Conservation (phyloP, 92 coral and sea anemone genomes). For the Paramuricea clavata region DNA sequence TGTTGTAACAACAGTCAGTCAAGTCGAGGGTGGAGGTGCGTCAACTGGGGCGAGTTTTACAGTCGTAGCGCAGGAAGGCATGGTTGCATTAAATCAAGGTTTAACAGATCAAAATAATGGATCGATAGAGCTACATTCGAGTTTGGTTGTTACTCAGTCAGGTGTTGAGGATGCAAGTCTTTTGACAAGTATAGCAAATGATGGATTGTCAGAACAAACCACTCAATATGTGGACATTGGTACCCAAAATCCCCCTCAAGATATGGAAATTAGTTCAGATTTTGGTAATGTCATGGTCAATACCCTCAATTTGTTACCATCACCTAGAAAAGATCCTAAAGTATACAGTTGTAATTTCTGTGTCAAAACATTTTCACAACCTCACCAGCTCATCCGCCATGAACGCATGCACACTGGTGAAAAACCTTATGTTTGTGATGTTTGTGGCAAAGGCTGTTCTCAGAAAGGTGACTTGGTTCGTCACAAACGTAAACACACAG, state of each 20-base stretch:
- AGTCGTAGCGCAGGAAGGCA: background rate
- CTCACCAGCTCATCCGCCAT: conserved; percentile 1
- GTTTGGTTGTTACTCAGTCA: conserved; percentile 10
- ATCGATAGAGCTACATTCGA: conserved; percentile 3
- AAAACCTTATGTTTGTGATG: conserved; percentile 22
- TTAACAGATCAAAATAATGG: background rate
- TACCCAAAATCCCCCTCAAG: conserved; percentile 14
- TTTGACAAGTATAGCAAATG: background rate
- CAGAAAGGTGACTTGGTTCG: conserved; percentile 8
- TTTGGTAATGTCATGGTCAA: conserved; percentile 26
- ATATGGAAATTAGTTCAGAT: conserved; percentile 23
- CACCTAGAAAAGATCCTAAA: conserved; percentile 5
- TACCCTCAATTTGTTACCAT: conserved; percentile 7
- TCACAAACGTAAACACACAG: conserved; percentile 19
- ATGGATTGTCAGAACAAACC: background rate
- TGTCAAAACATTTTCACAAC: background rate
- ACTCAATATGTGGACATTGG: conserved; percentile 15
- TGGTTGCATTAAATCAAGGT: conserved; percentile 5
- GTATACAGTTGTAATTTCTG: conserved; percentile 13
- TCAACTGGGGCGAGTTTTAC: conserved; percentile 3
- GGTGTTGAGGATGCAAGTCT: background rate
- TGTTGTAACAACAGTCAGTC: background rate
- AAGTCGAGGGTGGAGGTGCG: background rate
- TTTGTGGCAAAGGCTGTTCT: conserved; percentile 21
- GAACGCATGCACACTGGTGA: conserved; percentile 23